Percentiles rank a stretch among this genome's conserved stretches.
Evolutionary conservation across 2,888 invertebrate species (phyloP).

Genomic region (Ochropacha duplaris): DNA sequence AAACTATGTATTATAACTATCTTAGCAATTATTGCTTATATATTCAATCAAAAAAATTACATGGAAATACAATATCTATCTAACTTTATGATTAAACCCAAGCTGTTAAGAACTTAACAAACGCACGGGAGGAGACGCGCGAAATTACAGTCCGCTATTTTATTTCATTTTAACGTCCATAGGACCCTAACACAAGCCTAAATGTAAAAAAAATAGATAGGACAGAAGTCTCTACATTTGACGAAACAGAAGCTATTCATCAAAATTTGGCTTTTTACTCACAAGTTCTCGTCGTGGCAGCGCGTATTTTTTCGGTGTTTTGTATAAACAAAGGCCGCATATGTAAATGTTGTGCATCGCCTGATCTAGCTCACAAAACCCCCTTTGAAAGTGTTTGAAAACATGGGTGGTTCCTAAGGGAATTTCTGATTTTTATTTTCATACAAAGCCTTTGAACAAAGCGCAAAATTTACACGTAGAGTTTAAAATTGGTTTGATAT

Average conservation of each 20-base stretch:
- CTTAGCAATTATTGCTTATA: too few relatives aligned
- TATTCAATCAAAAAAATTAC: too few relatives aligned
- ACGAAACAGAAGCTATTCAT: not conserved
- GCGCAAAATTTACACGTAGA: constrained; percentile 4
- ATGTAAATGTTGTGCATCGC: constrained; percentile 3
- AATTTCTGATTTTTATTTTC: constrained; percentile 20
- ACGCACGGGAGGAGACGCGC: too few relatives aligned
- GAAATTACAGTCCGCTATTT: too few relatives aligned
- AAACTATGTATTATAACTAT: too few relatives aligned
- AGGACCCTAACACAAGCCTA: too few relatives aligned
- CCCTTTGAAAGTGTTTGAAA: constrained; percentile 17
- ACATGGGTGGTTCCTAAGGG: constrained; percentile 9
- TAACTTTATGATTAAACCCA: too few relatives aligned
- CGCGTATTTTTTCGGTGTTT: not conserved
- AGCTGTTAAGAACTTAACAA: too few relatives aligned
- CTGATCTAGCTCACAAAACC: constrained; percentile 6
- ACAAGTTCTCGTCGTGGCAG: not conserved
- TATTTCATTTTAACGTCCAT: too few relatives aligned
- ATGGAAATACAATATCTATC: too few relatives aligned
- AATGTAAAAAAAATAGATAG: too few relatives aligned
- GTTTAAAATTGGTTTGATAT: not conserved
- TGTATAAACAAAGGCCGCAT: not conserved
- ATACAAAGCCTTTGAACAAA: not conserved
- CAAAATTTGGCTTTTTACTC: not conserved
- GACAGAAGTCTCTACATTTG: not conserved